Evolutionary conservation across 2,888 invertebrate genomes (phyloP), one percentile per base, ranked within the genome.

Genomic region (Cerastis rubricosa): DNA sequence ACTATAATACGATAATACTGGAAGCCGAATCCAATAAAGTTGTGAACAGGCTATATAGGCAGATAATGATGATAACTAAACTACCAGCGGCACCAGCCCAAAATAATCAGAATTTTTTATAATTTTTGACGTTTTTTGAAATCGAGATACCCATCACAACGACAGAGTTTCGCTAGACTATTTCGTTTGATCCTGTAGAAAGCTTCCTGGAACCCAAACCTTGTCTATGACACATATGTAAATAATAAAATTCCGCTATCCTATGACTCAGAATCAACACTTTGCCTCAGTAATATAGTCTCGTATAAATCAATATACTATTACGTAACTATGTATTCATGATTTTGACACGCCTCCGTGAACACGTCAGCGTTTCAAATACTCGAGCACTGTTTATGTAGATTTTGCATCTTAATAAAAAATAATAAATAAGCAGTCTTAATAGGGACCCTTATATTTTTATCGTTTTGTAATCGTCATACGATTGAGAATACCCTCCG

Each of bases 321-420:
- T 29, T 35, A 35, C 35, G 61, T 61, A 35, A 35, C 61, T 61
- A 35, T 5, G 2, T 43, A 45, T 25, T 74, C 45, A 22, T 59
- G n/a, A 40, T 40, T 35, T 59, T 22, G 49, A 29, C 29, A 78
- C n/a, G n/a, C 47, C 49, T 49, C 47, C 17, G 19, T 59, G 59
- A 57, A 49, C 49, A 78, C 78, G 66, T 76, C 57, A 78, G 22
- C 19, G 49, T 59, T 64, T 59, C 5, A 76, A 66, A 49, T 29
- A 76, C 29, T 29, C 35, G 6, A 29, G 22, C 25, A 6, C 22
- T 57, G 45, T 57, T 12, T 47, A 17, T 6, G 19, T 64, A 12
- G 5, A 54, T 35, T 35, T 43, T 19, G 12, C 8, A 22, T 64
- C 12, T 9, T 35, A 35, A 25, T 64, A 51, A n/a, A n/a, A n/a